Evolutionary conservation across 2,113 vertebrate genomes (phyloP), one percentile per base, ranked within the genome.

Genomic region (Festucalex cinctus): DNA sequence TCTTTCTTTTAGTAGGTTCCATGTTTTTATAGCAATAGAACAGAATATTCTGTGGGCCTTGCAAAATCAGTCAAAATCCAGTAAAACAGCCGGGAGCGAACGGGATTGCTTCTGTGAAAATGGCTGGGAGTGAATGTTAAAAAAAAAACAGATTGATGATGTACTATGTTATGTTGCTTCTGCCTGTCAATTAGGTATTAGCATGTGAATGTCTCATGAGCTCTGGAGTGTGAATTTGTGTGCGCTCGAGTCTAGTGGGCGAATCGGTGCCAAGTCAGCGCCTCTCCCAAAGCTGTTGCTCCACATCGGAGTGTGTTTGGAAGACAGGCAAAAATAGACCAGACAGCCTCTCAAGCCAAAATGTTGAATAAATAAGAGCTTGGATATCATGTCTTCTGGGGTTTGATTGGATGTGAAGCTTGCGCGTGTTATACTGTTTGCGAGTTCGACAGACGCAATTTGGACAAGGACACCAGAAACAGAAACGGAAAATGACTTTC

Each of bases 321-420:
- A 66, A 83, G 39, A 63, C 65, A 63, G 48, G 64, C 65, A 77
- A 83, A 88, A 87, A 85, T 84, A 86, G 83, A 81, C 57, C 54
- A 76, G 65, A 61, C 48, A 73, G 63, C 46, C 74, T 76, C 75
- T 79, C 43, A 63, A 66, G 69, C 82, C 74, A 62, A 73, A 80
- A 85, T 71, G 62, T 71, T 74, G 62, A 74, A 65, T 66, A 86
- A 88, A 85, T 71, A 86, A 69, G 85, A 79, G 66, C 78, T 83
- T 59, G 41, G 61, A 73, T 78, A 70, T 78, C 39, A 71, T 51
- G 44, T 63, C 32, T 75, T 69, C 74, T 26, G 13, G 4, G 76
- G 0, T 39, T 58, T 51, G 63, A 65, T 64, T 78, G 48, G 49
- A 61, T 71, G 54, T 63, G 20, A 43, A 26, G 16, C 13, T 28